Base-by-base conservation (phyloP, 2,113 vertebrate species). In the Anoplopoma fimbria region DNA sequence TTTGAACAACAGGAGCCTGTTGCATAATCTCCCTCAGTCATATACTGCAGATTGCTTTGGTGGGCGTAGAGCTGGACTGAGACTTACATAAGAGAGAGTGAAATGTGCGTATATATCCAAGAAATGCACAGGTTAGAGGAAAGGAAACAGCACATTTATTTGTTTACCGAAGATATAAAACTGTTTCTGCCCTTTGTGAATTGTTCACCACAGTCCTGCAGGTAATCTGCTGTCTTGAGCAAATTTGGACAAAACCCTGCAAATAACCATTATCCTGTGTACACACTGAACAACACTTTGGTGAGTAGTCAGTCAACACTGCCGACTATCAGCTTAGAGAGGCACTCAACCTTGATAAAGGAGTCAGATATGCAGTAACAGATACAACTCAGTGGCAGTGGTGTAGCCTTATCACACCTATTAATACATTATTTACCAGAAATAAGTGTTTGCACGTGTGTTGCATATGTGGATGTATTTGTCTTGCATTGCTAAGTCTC, bases 21-120 rank as follows among this genome's bases (percentile, higher is more conserved):
- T 94, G 83, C 86, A 65, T 94, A 95, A 95, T 86, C 77, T 87
- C 42, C 79, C 64, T 81, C 83, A 87, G 82, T 90, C 74, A 89
- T 88, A 93, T 92, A 87, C 82, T 88, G 87, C 87, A 87, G 86
- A 89, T 87, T 79, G 80, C 81, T 86, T 88, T 84, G 85, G 93
- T 95, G 93, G 94, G 94, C 57, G 93, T 93, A 64, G 64, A 86
- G 82, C 77, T 85, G 83, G 57, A 88, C 69, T 42, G 47, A 83
- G 63, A 62, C 69, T 94, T 94, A 92, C 72, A 93, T 94, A 94
- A 94, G 86, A 61, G 67, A 75, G 14, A 70, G 69, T 29, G 76
- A 81, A 71, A 72, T 58, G 69, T 9, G 71, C 70, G 78, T 47
- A 73, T 29, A 47, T 29, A 63, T 55, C 45, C 55, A 45, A 63